Base-by-base conservation (phyloP, 1,140 invertebrate species). In the Marisa cornuarietis region DNA sequence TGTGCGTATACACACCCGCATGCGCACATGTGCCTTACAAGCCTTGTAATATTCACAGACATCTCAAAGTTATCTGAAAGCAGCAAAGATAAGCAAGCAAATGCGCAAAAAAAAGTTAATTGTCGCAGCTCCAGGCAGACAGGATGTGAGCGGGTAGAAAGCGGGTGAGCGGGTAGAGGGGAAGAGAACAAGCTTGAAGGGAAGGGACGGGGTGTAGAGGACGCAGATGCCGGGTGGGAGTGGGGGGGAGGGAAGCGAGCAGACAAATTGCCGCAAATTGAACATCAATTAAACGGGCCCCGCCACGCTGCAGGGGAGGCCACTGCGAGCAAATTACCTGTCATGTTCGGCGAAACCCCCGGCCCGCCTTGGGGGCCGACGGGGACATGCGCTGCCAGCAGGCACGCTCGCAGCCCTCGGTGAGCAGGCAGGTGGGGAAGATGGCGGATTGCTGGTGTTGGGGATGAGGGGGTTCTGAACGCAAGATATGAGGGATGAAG, bases 181-280 rank as follows among this genome's bases (percentile, higher is more conserved):
- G 69, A 5, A 26, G 26, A 49, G 26, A 49, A 42, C 24, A 26
- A 26, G 68, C 24, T n/a, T 69, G 68, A 16, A 31, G 14, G 68
- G n/a, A 31, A 20, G 42, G 22, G 31, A 31, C 26, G 31, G 31
- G 69, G 18, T 49, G 16, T 71, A 42, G 24, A 18, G 31, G 69
- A 71, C 31, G 69, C 69, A 20, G 31, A 71, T 18, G n/a, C 69
- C 26, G 26, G n/a, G n/a, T n/a, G n/a, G n/a, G n/a, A n/a, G n/a
- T n/a, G n/a, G n/a, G n/a, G n/a, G n/a, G n/a, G n/a, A 20, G 69
- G 20, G 31, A 49, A 71, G 31, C 26, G 24, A 42, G n/a, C n/a
- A 71, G 69, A 71, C 69, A 71, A 71, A 71, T 71, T 26, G 69
- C 69, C 18, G 69, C 69, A 71, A 71, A 71, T 71, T 71, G 69